A percentile compares a stretch with the other conserved stretches of the same genome.
These are phyloP conservation scores for Charadrius vociferus DNA, from an alignment of 2,113 vertebrate species.

Conservation along the genomic window DNA sequence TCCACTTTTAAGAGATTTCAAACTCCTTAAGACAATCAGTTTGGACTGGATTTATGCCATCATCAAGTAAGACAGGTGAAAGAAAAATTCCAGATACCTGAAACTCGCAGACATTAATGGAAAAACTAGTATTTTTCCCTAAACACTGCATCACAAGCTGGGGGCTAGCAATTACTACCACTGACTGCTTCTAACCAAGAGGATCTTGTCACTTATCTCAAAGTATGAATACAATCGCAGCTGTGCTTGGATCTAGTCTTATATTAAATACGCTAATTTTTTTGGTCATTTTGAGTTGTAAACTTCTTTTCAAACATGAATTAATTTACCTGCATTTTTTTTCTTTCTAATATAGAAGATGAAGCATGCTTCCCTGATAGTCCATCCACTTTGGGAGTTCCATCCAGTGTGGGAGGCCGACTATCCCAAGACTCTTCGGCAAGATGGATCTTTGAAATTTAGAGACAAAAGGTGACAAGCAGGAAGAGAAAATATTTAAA, in stretches of 20 bases:
- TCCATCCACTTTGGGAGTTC: neutral
- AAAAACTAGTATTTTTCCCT: neutral
- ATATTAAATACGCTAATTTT: neutral
- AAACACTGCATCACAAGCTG: neutral
- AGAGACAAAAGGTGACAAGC: neutral
- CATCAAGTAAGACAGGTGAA: neutral
- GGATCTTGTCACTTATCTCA: neutral
- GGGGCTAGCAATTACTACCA: neutral
- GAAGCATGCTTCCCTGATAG: neutral
- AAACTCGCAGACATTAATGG: neutral
- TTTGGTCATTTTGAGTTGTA: neutral
- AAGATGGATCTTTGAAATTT: slow-evolving; percentile 9
- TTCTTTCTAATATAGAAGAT: slow-evolving; percentile 30
- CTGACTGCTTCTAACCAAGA: neutral
- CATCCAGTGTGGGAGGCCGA: neutral
- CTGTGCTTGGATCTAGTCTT: neutral
- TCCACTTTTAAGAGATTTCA: neutral
- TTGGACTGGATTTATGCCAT: neutral
- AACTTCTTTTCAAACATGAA: neutral
- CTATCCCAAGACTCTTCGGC: neutral
- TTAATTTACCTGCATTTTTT: slow-evolving; percentile 51
- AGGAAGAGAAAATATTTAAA: neutral
- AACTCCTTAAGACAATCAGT: neutral
- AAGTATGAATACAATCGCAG: neutral
- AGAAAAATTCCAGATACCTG: neutral